Base-by-base conservation (phyloP, 1,140 invertebrate species). In the Lethrus apterus region DNA sequence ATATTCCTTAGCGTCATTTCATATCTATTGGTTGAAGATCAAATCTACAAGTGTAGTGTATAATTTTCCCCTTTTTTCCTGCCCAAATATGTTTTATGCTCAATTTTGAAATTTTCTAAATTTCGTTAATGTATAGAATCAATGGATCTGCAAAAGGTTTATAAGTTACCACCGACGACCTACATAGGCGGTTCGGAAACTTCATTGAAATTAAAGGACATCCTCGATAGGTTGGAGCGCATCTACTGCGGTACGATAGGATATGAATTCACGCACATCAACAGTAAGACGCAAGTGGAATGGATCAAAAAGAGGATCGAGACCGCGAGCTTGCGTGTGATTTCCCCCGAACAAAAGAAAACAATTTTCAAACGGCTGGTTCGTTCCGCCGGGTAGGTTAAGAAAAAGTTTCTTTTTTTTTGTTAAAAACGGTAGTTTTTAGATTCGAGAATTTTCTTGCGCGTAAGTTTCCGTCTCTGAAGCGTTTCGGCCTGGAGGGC, bases 261-360 rank as follows among this genome's bases (percentile, higher is more conserved):
- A 20, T 86, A 97, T 1, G 96, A 99, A 68, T 98, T 94, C 63
- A 98, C 98, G 93, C 96, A 95, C 69, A 94, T 98, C 56, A 97
- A 96, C 66, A 95, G 91, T 5, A 69, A 92, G 64, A 93, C 98
- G 60, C 92, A 98, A 63, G 92, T 90, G 63, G 93, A 97, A 65
- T 99, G 94, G 94, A 95, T 99, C 60, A 77, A 93, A 34, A 82
- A 93, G 62, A 86, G 84, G 54, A 91, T 99, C 76, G 96, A 99
- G 70, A 86, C 86, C 2, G 96, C 96, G 5, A 85, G 87, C 34
- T 80, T 92, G 2, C 86, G 90, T 69, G 80, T 88, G 55, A 81
- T 97, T 62, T 81, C 78, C 33, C 75, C 77, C 32, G 89, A 95
- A 53, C 86, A 96, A 63, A 98, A 97, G 69, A 76, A 91, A 55